Conservation (phyloP, 2,113 vertebrate species). For the Eubucco bourcierii region DNA sequence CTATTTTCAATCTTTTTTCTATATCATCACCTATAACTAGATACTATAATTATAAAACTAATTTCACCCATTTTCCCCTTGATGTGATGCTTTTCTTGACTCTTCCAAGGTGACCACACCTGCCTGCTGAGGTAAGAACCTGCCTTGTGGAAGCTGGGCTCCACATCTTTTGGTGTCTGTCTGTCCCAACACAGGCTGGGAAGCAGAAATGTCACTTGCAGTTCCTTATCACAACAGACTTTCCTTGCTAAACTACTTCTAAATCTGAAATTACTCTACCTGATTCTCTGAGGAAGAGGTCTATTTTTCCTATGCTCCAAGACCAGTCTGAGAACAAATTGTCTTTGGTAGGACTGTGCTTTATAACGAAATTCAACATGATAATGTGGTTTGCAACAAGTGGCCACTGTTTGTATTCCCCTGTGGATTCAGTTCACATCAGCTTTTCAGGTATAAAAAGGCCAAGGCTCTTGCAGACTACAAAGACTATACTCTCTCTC, state of each 20-base stretch:
- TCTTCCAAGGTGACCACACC: neutral
- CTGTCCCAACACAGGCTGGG: neutral
- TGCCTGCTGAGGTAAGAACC: neutral
- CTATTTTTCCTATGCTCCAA: neutral
- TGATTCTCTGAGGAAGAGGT: neutral
- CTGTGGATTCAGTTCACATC: neutral
- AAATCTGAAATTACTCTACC: neutral
- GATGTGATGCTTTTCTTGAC: accelerated
- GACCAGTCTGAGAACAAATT: neutral
- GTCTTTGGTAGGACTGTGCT: neutral
- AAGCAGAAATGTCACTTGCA: neutral
- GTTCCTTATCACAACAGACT: neutral
- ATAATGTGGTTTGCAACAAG: neutral
- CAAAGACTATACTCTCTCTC: neutral
- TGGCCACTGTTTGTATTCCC: neutral
- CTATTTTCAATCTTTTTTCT: neutral
- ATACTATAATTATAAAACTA: neutral
- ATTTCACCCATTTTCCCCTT: neutral
- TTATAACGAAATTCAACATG: neutral
- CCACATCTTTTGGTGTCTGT: accelerated
- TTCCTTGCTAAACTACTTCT: neutral
- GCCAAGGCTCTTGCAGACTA: neutral
- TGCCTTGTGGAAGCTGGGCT: neutral
- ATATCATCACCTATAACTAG: neutral
- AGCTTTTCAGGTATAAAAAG: neutral